Percentiles rank a stretch among this genome's conserved stretches.
phyloP scores from a whole-genome alignment of 2,113 vertebrate genomes.

The Morone chrysops region DNA sequence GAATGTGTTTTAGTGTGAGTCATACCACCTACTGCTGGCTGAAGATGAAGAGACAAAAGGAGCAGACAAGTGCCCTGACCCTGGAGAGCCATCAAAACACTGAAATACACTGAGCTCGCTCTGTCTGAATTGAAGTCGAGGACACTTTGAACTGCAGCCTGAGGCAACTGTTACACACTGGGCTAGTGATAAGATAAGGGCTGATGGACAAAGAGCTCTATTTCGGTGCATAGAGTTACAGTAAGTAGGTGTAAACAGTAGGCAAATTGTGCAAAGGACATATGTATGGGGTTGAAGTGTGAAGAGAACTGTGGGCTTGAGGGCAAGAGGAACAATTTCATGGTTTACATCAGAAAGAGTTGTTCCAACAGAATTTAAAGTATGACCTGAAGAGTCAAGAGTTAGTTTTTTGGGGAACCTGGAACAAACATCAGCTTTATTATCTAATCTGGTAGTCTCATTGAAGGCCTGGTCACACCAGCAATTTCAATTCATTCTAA shows the following conservation, averaged over 20 bases:
- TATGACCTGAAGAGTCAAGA: background rate
- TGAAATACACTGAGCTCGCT: constrained; percentile 39
- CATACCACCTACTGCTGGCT: constrained; percentile 58
- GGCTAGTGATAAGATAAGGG: constrained; percentile 30
- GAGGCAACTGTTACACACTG: constrained; percentile 31
- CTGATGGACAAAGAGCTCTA: constrained; percentile 29
- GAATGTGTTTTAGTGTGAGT: constrained; percentile 60
- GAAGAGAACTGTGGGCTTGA: constrained; percentile 1
- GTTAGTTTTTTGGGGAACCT: background rate
- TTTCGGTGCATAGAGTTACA: constrained; percentile 17
- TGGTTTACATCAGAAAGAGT: background rate
- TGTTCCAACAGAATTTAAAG: background rate
- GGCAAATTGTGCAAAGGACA: background rate
- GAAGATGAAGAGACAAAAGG: constrained; percentile 58
- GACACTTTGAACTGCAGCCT: constrained; percentile 54
- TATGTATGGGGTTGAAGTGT: background rate
- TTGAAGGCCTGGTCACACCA: background rate
- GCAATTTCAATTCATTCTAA: background rate
- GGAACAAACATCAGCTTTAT: background rate
- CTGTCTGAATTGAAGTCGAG: constrained; percentile 47
- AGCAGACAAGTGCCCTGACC: constrained; percentile 63
- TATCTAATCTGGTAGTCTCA: background rate
- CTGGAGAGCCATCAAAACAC: constrained; percentile 63
- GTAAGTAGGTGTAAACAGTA: constrained; percentile 9
- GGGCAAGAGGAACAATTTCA: background rate